phyloP scores from a whole-genome alignment of 2,888 invertebrate species.

The Xylota sylvarum region DNA sequence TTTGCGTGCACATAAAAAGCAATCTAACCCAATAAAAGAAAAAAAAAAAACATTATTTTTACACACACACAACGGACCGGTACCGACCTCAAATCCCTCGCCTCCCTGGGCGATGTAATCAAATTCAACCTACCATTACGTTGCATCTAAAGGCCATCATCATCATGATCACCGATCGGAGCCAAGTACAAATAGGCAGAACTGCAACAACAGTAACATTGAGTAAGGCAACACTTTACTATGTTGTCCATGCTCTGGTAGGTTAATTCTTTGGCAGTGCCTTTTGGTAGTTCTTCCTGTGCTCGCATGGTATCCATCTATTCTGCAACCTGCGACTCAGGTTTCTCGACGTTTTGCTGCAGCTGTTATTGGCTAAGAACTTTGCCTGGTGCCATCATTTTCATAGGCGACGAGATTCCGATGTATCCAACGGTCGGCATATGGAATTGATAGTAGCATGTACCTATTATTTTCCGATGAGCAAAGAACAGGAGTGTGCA shows the following conservation, averaged over 20 bases:
- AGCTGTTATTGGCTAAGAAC: constrained; percentile 34
- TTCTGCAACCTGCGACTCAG: constrained; percentile 57
- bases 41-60: background rate
- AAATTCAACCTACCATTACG: constrained; percentile 71
- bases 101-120: constrained; percentile 44
- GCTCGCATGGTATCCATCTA: constrained; percentile 35
- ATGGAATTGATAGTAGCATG: constrained; percentile 37
- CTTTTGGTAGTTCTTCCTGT: constrained; percentile 34
- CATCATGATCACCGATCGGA: constrained; percentile 70
- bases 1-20: constrained; percentile 69
- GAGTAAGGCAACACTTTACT: constrained; percentile 24
- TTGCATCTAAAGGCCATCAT: constrained; percentile 69
- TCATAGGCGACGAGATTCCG: constrained; percentile 31
- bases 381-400: constrained; percentile 38
- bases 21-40: constrained; percentile 52
- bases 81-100: constrained; percentile 21
- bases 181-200: constrained; percentile 66
- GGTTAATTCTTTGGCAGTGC: constrained; percentile 2
- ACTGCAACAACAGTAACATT: constrained; percentile 56
- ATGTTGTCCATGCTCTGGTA: constrained; percentile 13
- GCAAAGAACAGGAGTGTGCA: constrained; percentile 30
- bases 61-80: constrained; percentile 28
- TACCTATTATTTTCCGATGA: constrained; percentile 45
- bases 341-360: constrained; percentile 15
- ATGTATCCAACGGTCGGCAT: background rate